Evolutionary conservation across 2,888 invertebrate species (phyloP).

Genomic region (Drosophila monieri): DNA sequence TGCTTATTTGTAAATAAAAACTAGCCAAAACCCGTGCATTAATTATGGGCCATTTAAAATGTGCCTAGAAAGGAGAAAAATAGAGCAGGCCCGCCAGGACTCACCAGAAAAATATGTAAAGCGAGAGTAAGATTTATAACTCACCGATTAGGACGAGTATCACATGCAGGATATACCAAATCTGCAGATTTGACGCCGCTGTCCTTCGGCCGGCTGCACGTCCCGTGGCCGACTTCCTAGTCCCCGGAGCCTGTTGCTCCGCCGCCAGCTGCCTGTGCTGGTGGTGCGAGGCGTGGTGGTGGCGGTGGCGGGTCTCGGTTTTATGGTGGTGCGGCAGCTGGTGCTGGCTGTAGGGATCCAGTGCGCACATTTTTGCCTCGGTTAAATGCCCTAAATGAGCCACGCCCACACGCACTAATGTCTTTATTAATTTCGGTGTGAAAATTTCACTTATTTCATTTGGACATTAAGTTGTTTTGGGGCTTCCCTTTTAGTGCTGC

Average conservation of each 20-base stretch:
- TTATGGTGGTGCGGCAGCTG: conserved; percentile 44
- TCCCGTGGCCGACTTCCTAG: conserved; percentile 38
- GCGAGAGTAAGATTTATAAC: conserved; percentile 49
- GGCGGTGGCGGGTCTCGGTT: conserved; percentile 21
- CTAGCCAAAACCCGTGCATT: conserved; percentile 20
- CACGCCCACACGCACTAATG: conserved; percentile 54
- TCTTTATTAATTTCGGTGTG: conserved; percentile 75
- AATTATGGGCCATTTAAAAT: conserved; percentile 47
- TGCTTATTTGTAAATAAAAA: conserved; percentile 5
- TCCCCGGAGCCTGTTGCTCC: conserved; percentile 59
- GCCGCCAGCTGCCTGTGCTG: conserved; percentile 35
- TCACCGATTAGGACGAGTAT: conserved; percentile 83
- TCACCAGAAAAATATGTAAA: not conserved
- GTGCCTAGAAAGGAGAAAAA: conserved; percentile 38
- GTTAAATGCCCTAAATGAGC: conserved; percentile 46
- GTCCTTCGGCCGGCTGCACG: conserved; percentile 25
- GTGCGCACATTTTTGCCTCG: conserved; percentile 60
- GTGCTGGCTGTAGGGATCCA: conserved; percentile 56
- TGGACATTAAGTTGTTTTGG: conserved; percentile 65
- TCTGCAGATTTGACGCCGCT: conserved; percentile 56
- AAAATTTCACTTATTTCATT: conserved; percentile 74
- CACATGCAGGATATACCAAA: conserved; percentile 82
- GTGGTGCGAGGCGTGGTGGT: conserved; percentile 48
- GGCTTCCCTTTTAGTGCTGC: conserved; percentile 31
- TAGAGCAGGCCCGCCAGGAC: not conserved